Conservation (phyloP, 2,113 vertebrate genomes). For the Sisor rabdophorus region DNA sequence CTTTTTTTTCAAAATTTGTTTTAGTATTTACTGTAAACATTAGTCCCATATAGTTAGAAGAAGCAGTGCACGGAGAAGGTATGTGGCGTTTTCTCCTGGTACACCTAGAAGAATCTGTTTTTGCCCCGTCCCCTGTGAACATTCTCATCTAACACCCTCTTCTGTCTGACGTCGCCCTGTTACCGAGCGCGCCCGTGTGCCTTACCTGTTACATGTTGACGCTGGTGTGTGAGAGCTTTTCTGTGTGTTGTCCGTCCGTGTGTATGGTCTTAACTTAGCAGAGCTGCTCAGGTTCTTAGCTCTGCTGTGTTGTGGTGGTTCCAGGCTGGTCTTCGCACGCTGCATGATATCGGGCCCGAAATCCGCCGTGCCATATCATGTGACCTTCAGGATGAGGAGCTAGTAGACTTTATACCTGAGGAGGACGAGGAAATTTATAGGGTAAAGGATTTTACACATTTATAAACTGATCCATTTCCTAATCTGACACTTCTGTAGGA, state of each 20-base stretch:
- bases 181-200: conserved; percentile 24
- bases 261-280: conserved; percentile 45
- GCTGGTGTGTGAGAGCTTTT: conserved; percentile 37
- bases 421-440: conserved; percentile 97
- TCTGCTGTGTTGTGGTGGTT: conserved; percentile 82
- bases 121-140: conserved; percentile 57
- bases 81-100: neutral
- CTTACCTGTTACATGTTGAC: conserved; percentile 20
- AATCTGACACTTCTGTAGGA: conserved; percentile 21
- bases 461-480: conserved; percentile 26
- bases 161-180: conserved; percentile 55
- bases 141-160: conserved; percentile 60
- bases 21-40: conserved; percentile 3
- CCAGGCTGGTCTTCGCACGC: conserved; percentile 97
- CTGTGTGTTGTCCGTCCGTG: conserved; percentile 45
- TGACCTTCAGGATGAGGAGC: conserved; percentile 98
- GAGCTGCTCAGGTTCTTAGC: conserved; percentile 59
- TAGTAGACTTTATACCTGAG: conserved; percentile 90
- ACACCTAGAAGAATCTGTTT: neutral
- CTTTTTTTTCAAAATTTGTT: neutral
- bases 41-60: neutral
- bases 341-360: conserved; percentile 99
- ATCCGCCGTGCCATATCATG: conserved; percentile 99
- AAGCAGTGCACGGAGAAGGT: neutral
- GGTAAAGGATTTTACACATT: conserved; percentile 76